A percentile compares a stretch with the other conserved stretches of the same genome.
These are phyloP conservation scores for Actinia equina DNA, from an alignment of 64 coral and sea anemone species.

Conservation along the genomic window DNA sequence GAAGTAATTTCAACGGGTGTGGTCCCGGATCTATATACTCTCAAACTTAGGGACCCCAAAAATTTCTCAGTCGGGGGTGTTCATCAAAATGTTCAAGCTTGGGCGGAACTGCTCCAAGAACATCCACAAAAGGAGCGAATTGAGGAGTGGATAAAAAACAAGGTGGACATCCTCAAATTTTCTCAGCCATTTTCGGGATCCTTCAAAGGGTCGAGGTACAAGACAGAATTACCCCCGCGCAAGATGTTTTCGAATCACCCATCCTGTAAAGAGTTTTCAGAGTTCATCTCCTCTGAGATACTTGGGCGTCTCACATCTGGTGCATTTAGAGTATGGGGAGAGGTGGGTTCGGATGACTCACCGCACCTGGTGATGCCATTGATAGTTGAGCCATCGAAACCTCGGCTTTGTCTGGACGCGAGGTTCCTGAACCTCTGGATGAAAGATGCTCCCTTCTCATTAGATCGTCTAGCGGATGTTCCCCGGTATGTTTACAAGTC, in stretches of 20 bases:
- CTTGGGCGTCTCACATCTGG: not conserved
- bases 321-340: not conserved
- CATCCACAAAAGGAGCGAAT: not conserved
- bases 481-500: constrained; percentile 12
- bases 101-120: not conserved
- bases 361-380: not conserved
- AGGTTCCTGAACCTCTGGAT: constrained; percentile 39
- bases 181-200: not conserved
- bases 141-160: not conserved
- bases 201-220: not conserved
- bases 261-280: constrained; percentile 15
- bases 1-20: not conserved
- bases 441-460: constrained; percentile 20
- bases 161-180: constrained; percentile 19
- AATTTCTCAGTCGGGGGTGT: constrained; percentile 16
- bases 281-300: not conserved
- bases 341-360: not conserved
- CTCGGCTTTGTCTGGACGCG: constrained; percentile 25
- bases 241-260: constrained; percentile 5
- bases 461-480: constrained; percentile 26
- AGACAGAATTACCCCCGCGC: not conserved
- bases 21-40: not conserved
- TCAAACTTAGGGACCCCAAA: not conserved
- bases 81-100: not conserved
- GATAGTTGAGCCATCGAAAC: constrained; percentile 12